phyloP scores from a whole-genome alignment of 2,113 vertebrate genomes.

The Solea senegalensis region DNA sequence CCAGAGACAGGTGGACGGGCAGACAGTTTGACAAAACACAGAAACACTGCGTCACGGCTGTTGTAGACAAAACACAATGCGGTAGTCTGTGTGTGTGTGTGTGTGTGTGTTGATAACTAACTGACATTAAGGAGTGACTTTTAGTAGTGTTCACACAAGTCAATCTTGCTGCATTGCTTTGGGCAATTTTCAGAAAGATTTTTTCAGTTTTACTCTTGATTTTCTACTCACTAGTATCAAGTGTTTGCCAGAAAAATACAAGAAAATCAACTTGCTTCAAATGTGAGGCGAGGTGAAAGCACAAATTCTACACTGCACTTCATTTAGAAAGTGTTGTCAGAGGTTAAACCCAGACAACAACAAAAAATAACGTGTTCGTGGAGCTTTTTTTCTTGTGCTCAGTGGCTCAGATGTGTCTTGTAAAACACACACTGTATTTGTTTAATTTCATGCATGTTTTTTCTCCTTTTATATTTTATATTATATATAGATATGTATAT shows the following conservation, averaged over 20 bases:
- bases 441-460: no score
- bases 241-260: no score
- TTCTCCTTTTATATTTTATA: no score
- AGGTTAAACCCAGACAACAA: conserved; percentile 2
- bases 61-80: conserved; percentile 61
- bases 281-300: conserved; percentile 1
- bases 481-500: no score
- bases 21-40: conserved; percentile 77
- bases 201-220: not conserved
- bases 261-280: not conserved
- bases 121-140: not conserved
- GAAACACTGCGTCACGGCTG: conserved; percentile 53
- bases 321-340: not conserved
- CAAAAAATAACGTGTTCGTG: no score
- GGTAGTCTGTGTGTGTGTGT: not conserved
- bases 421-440: no score
- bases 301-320: not conserved
- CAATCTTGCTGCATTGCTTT: not conserved
- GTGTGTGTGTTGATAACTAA: not conserved
- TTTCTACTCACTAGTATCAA: not conserved
- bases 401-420: no score
- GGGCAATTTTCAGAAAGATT: not conserved
- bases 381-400: no score
- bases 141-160: not conserved
- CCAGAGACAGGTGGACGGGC: conserved; percentile 70